Conservation (phyloP, 2,797 vertebrate species). For the Chelonia mydas region DNA sequence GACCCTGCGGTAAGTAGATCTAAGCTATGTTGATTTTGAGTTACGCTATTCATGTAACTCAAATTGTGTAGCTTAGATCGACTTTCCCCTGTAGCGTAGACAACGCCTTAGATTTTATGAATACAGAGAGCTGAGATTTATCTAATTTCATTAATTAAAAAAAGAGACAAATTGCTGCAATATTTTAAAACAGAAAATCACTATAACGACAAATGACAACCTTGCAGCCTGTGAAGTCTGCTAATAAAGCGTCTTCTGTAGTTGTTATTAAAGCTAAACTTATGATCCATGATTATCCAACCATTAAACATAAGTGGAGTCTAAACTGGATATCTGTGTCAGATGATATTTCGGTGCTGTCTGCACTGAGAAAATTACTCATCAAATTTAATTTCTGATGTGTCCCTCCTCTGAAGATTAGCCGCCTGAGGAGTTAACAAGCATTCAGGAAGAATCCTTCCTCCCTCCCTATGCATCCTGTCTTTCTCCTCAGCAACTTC, state of each 20-base stretch:
- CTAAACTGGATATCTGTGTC: constrained; percentile 63
- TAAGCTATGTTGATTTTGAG: no score
- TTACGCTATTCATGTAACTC: no score
- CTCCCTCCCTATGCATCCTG: constrained; percentile 2
- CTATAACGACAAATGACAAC: constrained; percentile 73
- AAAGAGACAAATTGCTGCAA: constrained; percentile 67
- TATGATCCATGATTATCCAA: constrained; percentile 75
- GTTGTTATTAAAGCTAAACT: constrained; percentile 77
- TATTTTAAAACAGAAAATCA: constrained; percentile 78
- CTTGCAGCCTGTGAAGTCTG: constrained; percentile 66
- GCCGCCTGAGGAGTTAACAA: constrained; percentile 40
- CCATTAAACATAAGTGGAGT: constrained; percentile 70
- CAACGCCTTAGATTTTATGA: constrained; percentile 37
- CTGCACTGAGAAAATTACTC: constrained; percentile 65
- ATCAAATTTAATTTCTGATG: constrained; percentile 70
- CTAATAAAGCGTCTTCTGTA: constrained; percentile 73
- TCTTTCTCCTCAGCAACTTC: constrained; percentile 8
- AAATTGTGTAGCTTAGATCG: no score
- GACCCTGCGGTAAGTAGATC: no score
- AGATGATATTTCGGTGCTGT: constrained; percentile 51
- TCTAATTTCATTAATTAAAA: constrained; percentile 60
- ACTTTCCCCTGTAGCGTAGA: no score
- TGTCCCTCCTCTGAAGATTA: constrained; percentile 56
- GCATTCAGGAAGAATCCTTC: constrained; percentile 39
- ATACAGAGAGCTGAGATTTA: constrained; percentile 49